A percentile compares a stretch with the other conserved stretches of the same genome.
Conservation (phyloP, 2,113 vertebrate species). For the Leptocoma aspasia region DNA sequence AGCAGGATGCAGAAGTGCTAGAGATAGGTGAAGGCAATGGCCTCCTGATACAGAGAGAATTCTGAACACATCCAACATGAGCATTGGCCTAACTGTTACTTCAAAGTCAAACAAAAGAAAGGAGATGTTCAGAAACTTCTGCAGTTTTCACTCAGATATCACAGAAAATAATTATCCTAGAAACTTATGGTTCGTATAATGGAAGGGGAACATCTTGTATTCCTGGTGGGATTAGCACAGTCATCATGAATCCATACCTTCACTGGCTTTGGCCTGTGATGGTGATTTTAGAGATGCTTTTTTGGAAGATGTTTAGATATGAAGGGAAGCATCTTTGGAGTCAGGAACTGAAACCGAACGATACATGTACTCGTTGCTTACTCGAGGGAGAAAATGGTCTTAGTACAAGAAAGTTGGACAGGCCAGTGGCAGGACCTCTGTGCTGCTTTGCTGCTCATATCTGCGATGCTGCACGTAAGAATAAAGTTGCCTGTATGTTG, state of each 20-base stretch:
- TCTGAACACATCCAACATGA: neutral
- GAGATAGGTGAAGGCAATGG: neutral
- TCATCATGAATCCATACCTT: neutral
- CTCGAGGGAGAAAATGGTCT: neutral
- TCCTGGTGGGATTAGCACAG: neutral
- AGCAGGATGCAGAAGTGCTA: neutral
- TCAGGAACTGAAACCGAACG: neutral
- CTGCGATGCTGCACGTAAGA: neutral
- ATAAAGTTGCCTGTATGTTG: rapidly evolving
- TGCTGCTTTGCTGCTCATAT: neutral
- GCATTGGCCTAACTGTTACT: neutral
- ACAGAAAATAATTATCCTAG: neutral
- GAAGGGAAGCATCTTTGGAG: neutral
- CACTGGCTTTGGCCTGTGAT: neutral
- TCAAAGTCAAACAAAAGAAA: neutral
- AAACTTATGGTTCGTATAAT: neutral
- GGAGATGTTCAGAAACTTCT: neutral
- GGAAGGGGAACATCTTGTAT: neutral
- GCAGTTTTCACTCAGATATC: neutral
- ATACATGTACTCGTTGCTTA: rapidly evolving
- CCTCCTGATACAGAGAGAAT: neutral
- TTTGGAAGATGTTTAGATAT: neutral
- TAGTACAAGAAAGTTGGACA: neutral
- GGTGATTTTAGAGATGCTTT: neutral
- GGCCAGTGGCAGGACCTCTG: neutral